phyloP scores from a whole-genome alignment of 2,113 vertebrate species.

The Oxyura jamaicensis region DNA sequence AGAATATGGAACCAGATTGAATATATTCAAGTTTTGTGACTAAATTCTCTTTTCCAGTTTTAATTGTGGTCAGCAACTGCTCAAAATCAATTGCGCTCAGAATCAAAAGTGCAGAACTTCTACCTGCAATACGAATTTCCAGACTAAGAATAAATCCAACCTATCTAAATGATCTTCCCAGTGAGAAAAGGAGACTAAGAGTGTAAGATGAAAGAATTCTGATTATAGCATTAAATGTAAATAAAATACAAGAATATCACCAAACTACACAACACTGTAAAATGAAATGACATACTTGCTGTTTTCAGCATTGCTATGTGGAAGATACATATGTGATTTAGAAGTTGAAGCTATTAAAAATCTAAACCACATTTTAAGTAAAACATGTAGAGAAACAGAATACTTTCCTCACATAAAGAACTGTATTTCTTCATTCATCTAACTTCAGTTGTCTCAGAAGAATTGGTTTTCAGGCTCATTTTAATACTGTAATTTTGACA shows the following conservation, averaged over 20 bases:
- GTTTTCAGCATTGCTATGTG: neutral
- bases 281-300: neutral
- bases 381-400: neutral
- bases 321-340: neutral
- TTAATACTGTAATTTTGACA: slow-evolving; percentile 2
- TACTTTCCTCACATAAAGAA: neutral
- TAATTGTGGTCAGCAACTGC: neutral
- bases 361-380: neutral
- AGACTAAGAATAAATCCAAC: neutral
- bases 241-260: neutral
- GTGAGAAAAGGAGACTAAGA: neutral
- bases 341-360: neutral
- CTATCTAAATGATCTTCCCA: neutral
- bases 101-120: neutral
- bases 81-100: neutral
- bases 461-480: neutral
- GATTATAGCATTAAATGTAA: neutral
- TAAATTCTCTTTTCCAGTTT: neutral
- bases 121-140: neutral
- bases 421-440: neutral
- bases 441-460: neutral
- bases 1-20: neutral
- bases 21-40: neutral
- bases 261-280: neutral
- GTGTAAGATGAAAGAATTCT: neutral